Evolutionary conservation across 2,888 invertebrate genomes (phyloP), one percentile per base, ranked within the genome.

Genomic region (Muschampia plurimacula): DNA sequence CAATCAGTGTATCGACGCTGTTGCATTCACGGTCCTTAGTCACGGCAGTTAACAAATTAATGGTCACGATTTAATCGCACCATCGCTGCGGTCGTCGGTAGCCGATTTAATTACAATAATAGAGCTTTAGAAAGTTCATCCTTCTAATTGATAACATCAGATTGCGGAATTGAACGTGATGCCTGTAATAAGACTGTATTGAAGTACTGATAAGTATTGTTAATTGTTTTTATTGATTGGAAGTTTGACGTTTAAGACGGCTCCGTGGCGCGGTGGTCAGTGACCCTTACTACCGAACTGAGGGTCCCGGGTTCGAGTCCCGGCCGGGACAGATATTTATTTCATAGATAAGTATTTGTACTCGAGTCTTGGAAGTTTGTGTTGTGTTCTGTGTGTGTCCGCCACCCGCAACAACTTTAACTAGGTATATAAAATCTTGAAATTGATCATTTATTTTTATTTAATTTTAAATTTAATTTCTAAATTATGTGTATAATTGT

Each of bases 11-110:
- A 57, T 49, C 66, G 55, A 46, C 46, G 66, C 57, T 44, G 36
- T 69, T 64, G 75, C 67, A 67, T 83, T 85, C 86, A 86, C 83
- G 84, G 84, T 79, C 78, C 82, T 89, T 84, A 86, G 88, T 83
- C 82, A 89, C 86, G 89, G 86, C 86, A 83, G 83, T 89, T 89
- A 87, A 86, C 83, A 83, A 88, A 88, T 89, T 86, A 87, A 86
- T 87, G 84, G 84, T 83, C 86, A 86, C 88, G 83, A 87, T 90
- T 91, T 91, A 89, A 91, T 91, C 91, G 87, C 86, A 74, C 80
- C 81, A 86, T 87, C 78, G 82, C 83, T 82, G 85, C 86, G 83
- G 83, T 84, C 81, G 80, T 81, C 86, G 81, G 89, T 86, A 89
- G 87, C 85, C 78, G 81, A 82, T 83, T 81, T 81, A 81, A 84